Base-by-base conservation (phyloP, 2,797 vertebrate species). In the Takifugu rubripes region DNA sequence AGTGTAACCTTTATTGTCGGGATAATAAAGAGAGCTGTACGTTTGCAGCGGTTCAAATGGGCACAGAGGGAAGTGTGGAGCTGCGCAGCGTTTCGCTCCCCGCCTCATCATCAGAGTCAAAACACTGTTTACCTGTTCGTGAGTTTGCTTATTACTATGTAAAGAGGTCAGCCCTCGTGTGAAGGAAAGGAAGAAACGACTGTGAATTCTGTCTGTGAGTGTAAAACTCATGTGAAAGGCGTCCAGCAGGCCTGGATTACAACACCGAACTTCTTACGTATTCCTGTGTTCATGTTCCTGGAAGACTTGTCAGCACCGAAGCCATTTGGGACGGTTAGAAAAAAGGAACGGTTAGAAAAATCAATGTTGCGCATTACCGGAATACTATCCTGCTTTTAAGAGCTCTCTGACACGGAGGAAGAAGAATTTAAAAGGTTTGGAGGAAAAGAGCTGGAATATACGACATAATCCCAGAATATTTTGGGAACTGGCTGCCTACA, bases 361-460 rank as follows among this genome's bases (percentile, higher is more conserved):
- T 88, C 81, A 75, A 85, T 86, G 68, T 14, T 42, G 48, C 56
- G 64, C 74, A 79, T 86, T 82, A 86, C 68, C 33, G 59, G 65
- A 75, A 66, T 46, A 51, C 52, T 54, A 49, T 27, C 24, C 31
- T 47, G 74, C 77, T 78, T 83, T 81, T 76, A 81, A 72, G 53
- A 64, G 65, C 68, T 61, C 75, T 61, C 69, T 1, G n/a, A 53
- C 43, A 56, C 26, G 17, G 36, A 43, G 48, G 50, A 78, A 65
- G 26, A 10, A 71, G 61, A 65, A 72, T 78, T 58, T 79, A 75
- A 84, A 77, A 70, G 73, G 27, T 68, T 70, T 66, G 42, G 15
- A 52, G 45, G 43, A 68, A 81, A 84, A 76, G 50, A 68, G 72
- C 58, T 29, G 61, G 66, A 75, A 66, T 40, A 44, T 79, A 52